Evolutionary conservation across 2,113 vertebrate species (phyloP).

Genomic region (Corydoras maculifer): DNA sequence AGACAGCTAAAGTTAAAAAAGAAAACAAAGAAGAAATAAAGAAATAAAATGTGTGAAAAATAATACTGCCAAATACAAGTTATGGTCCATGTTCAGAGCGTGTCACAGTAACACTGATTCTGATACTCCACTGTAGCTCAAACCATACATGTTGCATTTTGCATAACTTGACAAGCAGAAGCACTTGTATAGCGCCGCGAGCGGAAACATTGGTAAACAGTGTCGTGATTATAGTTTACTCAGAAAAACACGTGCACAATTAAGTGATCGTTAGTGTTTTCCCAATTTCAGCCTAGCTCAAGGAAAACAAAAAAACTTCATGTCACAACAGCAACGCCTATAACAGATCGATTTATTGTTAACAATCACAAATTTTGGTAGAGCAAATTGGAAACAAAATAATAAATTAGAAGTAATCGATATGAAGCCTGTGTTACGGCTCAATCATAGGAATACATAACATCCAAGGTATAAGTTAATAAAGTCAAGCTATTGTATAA

Average conservation of each 20-base stretch:
- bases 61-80: conserved; percentile 61
- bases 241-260: conserved; percentile 92
- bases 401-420: conserved; percentile 78
- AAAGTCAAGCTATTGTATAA: conserved; percentile 99
- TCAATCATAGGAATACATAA: conserved; percentile 98
- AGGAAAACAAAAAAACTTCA: conserved; percentile 79
- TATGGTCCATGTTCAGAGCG: conserved; percentile 89
- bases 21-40: conserved; percentile 32
- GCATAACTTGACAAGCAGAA: conserved; percentile 88
- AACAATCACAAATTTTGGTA: conserved; percentile 93
- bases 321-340: conserved; percentile 97
- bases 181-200: conserved; percentile 82
- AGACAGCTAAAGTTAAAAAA: conserved; percentile 85
- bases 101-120: conserved; percentile 68
- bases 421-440: conserved; percentile 81
- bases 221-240: conserved; percentile 84
- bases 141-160: conserved; percentile 82
- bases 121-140: conserved; percentile 81
- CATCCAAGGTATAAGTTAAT: conserved; percentile 99
- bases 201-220: conserved; percentile 71
- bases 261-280: conserved; percentile 88
- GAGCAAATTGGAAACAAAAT: conserved; percentile 80
- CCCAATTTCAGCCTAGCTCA: conserved; percentile 71
- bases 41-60: conserved; percentile 24
- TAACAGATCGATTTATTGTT: conserved; percentile 87